Evolutionary conservation across 2,113 vertebrate genomes (phyloP), one percentile per base, ranked within the genome.

Genomic region (Hippocampus mohnikei): DNA sequence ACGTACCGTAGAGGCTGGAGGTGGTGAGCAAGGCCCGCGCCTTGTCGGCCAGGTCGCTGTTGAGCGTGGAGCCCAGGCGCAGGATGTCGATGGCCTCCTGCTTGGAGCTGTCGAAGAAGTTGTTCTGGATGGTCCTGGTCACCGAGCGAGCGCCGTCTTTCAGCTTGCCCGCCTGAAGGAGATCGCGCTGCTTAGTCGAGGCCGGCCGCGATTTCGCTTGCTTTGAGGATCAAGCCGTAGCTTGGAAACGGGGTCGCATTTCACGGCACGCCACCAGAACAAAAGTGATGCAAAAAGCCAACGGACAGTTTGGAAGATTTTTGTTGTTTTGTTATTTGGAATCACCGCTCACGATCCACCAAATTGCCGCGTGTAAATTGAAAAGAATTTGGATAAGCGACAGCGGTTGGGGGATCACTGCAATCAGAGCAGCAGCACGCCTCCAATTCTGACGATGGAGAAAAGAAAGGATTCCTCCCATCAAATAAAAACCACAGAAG

Each of bases 71-170:
- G 85, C 97, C 97, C 90, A 98, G 93, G 16, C 98, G 92, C 81
- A 99, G 90, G 83, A 99, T 93, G 85, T 99, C 97, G 76, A 99
- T 98, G 65, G 97, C 97, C 86, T 99, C 97, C 90, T 99, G 97
- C 89, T 99, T 99, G 56, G 97, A 98, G 81, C 93, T 98, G 93
- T 99, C 97, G 82, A 99, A 99, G 93, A 99, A 99, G 91, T 99
- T 99, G 92, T 98, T 99, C 90, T 99, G 97, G 90, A 99, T 99
- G 69, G 97, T 99, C 90, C 97, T 94, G 23, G 96, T 98, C 81
- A 99, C 97, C 40, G 97, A 99, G 62, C 97, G 96, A 59, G 97
- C 97, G 70, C 97, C 97, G 64, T 99, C 97, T 92, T 99, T 99
- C 75, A 99, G 92, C 97, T 99, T 98, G 72, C 96, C 96, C 81